These are phyloP conservation scores for Drosophila prolongata DNA, from an alignment of 2,888 invertebrate genomes.

Conservation along the genomic window DNA sequence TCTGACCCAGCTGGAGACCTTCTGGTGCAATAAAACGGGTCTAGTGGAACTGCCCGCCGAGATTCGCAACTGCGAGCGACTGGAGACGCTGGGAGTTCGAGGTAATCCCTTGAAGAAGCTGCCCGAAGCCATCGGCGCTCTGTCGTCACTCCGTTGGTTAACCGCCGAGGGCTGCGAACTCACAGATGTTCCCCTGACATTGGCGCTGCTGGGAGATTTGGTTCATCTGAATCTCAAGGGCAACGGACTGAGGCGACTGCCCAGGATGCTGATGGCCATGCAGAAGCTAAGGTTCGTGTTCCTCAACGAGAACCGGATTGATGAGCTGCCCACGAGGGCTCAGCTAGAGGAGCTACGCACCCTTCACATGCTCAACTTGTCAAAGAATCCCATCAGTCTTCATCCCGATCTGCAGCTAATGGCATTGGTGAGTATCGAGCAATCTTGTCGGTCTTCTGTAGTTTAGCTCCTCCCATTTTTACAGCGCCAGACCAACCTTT, in stretches of 20 bases:
- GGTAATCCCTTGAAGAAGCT: conserved; percentile 87
- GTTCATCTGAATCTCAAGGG: conserved; percentile 88
- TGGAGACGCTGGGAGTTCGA: conserved; percentile 89
- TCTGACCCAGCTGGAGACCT: conserved; percentile 87
- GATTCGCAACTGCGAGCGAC: conserved; percentile 86
- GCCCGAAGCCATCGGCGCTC: conserved; percentile 86
- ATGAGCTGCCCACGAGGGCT: conserved; percentile 47
- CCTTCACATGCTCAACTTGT: conserved; percentile 86
- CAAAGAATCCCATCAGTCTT: conserved; percentile 85
- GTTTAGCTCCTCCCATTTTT: not conserved
- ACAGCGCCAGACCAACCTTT: conserved; percentile 57
- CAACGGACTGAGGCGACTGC: conserved; percentile 86
- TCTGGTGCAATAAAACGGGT: conserved; percentile 88
- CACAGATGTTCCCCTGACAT: conserved; percentile 85
- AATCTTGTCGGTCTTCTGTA: too few relatives aligned
- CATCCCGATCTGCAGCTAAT: conserved; percentile 44
- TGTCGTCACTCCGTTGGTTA: conserved; percentile 88
- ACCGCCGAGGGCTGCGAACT: conserved; percentile 88
- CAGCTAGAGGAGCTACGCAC: conserved; percentile 69
- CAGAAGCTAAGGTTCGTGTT: conserved; percentile 86
- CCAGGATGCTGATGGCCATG: conserved; percentile 84
- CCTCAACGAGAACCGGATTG: conserved; percentile 85
- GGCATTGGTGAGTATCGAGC: conserved; percentile 46
- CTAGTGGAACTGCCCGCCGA: conserved; percentile 87
- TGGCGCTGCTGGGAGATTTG: conserved; percentile 86